These are phyloP conservation scores for Ectemnius cavifrons DNA, from an alignment of 2,888 invertebrate species.

Conservation along the genomic window DNA sequence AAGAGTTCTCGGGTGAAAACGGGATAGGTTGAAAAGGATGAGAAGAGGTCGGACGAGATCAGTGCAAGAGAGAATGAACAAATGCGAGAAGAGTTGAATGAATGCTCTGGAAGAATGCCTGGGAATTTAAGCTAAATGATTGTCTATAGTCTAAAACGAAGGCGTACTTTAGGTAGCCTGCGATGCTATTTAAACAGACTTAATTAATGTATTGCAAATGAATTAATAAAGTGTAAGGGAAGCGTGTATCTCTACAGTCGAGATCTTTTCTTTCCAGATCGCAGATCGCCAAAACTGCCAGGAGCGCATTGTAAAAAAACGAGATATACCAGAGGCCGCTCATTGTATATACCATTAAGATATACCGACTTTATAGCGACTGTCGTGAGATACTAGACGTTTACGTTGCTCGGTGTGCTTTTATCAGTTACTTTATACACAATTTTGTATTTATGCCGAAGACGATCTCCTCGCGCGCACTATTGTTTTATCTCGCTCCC, in stretches of 20 bases:
- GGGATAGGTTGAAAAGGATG: background rate
- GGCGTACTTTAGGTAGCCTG: constrained; percentile 73
- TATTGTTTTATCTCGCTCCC: too few species aligned
- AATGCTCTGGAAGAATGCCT: constrained; percentile 32
- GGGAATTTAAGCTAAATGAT: constrained; percentile 69
- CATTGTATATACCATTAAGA: too few species aligned
- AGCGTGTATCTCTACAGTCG: constrained; percentile 73
- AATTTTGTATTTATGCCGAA: constrained; percentile 2
- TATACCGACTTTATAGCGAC: too few species aligned
- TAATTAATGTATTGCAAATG: constrained; percentile 77
- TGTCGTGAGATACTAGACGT: background rate
- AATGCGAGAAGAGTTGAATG: constrained; percentile 8
- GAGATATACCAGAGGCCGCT: too few species aligned
- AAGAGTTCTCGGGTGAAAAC: background rate
- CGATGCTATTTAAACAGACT: constrained; percentile 77
- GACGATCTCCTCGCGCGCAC: too few species aligned
- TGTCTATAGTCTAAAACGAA: constrained; percentile 76
- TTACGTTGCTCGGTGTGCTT: background rate
- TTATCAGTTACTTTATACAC: constrained; percentile 8
- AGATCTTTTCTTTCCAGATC: constrained; percentile 43
- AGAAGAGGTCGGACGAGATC: constrained; percentile 30
- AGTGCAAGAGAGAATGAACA: constrained; percentile 19
- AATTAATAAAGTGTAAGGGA: constrained; percentile 77
- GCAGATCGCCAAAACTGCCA: constrained; percentile 5
- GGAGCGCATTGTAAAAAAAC: too few species aligned